Percentiles rank a stretch among this genome's conserved stretches.
Conservation (phyloP, 1,140 invertebrate species). For the Ganaspis sp. region DNA sequence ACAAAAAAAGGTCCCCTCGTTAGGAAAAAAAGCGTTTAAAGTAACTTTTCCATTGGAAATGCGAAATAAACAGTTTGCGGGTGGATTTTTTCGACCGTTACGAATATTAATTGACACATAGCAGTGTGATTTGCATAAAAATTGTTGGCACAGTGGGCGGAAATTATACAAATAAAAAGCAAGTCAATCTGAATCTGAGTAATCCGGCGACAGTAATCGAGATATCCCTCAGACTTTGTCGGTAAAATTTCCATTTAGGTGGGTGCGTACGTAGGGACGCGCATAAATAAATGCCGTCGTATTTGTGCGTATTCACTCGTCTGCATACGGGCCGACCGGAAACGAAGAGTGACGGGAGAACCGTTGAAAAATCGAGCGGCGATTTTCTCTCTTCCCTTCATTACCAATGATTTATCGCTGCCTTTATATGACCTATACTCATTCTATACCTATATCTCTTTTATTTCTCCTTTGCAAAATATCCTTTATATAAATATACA, state of each 20-base stretch:
- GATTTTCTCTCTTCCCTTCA: constrained; percentile 37
- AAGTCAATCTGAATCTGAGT: not conserved
- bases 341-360: constrained; percentile 22
- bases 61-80: too few species aligned
- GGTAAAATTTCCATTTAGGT: not conserved
- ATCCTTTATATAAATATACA: too few species aligned
- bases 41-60: too few species aligned
- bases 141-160: not conserved
- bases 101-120: not conserved
- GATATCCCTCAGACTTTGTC: not conserved
- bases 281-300: constrained; percentile 16
- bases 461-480: too few species aligned
- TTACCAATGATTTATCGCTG: constrained; percentile 31
- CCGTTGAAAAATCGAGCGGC: constrained; percentile 16
- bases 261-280: not conserved
- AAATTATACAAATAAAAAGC: not conserved
- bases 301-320: not conserved
- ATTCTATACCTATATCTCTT: too few species aligned
- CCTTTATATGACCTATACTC: not conserved
- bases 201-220: constrained; percentile 15
- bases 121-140: not conserved
- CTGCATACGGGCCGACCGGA: constrained; percentile 14
- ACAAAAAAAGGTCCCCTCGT: too few species aligned
- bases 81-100: not conserved
- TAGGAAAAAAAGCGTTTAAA: too few species aligned